Percentiles rank a stretch among this genome's conserved stretches.
Evolutionary conservation across 2,113 vertebrate genomes (phyloP).

Genomic region (Nematolebias whitei): DNA sequence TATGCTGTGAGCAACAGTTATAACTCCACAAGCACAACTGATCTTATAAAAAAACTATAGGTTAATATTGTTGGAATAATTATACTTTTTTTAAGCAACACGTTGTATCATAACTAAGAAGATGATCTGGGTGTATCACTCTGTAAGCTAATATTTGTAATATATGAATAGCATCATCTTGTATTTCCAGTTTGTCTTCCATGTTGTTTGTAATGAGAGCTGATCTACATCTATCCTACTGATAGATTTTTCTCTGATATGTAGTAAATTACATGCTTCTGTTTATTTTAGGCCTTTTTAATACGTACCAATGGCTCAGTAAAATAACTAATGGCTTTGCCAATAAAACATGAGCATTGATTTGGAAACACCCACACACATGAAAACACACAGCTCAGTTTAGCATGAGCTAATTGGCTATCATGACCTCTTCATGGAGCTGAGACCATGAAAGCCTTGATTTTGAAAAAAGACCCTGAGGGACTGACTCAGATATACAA

Average conservation of each 20-base stretch:
- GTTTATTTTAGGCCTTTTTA: constrained; percentile 27
- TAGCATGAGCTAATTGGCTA: constrained; percentile 68
- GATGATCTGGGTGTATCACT: too few species aligned
- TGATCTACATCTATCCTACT: not conserved
- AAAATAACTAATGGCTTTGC: constrained; percentile 61
- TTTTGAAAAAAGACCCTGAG: constrained; percentile 49
- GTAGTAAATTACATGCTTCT: constrained; percentile 32
- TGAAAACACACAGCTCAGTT: constrained; percentile 54
- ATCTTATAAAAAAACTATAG: too few species aligned
- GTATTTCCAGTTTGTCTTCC: not conserved
- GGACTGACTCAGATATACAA: constrained; percentile 42
- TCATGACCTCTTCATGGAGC: constrained; percentile 63
- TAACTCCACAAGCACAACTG: too few species aligned
- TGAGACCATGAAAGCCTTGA: constrained; percentile 59
- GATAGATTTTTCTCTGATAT: constrained; percentile 27
- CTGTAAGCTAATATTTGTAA: too few species aligned
- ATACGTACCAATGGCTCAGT: constrained; percentile 38
- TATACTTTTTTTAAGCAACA: too few species aligned
- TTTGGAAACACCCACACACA: constrained; percentile 27
- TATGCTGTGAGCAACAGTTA: too few species aligned
- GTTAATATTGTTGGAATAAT: too few species aligned
- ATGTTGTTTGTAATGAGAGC: not conserved
- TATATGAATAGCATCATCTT: not conserved
- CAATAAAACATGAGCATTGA: constrained; percentile 66
- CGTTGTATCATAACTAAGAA: too few species aligned